Base-by-base conservation (phyloP, 2,888 invertebrate species). In the Rhagophthalmus giganteus region DNA sequence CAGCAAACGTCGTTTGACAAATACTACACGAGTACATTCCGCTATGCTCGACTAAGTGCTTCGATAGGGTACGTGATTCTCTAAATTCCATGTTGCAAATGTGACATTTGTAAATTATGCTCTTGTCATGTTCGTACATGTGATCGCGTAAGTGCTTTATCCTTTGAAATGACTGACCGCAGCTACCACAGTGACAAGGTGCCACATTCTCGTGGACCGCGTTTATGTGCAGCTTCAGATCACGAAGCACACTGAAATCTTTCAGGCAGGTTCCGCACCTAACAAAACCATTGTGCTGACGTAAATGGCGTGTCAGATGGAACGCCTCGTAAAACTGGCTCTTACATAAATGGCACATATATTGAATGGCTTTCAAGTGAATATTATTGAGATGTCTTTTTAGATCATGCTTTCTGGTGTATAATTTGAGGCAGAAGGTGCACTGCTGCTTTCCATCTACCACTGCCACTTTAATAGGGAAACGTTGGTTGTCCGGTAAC, bases 291-390 rank as follows among this genome's bases (percentile, higher is more conserved):
- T 55, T 55, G 30, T 62, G 62, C 4, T 42, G 32, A 0, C 48
- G 26, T 12, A 62, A 37, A 40, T 62, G 62, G 9, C 54, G 26
- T 3, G 57, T 58, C 10, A 62, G 13, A 28, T 53, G 57, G 12
- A 51, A 53, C 2, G 57, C 57, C 24, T 61, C 57, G 26, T 55
- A 51, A 32, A 62, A 62, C 2, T 48, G 46, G 7, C 46, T 47
- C 5, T 55, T 48, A 31, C 62, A 62, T 8, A 61, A 14, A 25
- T 62, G 60, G 31, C 62, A 62, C 12, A 53, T 40, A 16, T 57
- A 62, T 20, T 57, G 55, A 9, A 55, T 56, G 1, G 56, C 41
- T 31, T 61, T 60, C 15, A 59, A 14, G 28, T 62, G 62, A 15
- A 52, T 38, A 25, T 54, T 57, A 30, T 57, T 58, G 9, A 62